Conservation (phyloP, 2,797 vertebrate species). For the Poecilia wingei region DNA sequence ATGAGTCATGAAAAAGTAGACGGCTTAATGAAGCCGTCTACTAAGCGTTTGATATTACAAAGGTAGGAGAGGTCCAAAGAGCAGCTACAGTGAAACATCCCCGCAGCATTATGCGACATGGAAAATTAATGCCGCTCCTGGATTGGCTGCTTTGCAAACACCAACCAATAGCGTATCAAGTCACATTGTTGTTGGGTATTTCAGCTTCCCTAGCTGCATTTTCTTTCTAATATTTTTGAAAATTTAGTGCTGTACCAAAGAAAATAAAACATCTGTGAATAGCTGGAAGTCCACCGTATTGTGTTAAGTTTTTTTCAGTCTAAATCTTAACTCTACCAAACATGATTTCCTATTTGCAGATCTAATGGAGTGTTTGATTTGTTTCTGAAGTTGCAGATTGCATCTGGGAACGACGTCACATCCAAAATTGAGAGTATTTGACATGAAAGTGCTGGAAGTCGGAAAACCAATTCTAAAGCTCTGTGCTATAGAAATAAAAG, state of each 20-base stretch:
- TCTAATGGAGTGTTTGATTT: not conserved
- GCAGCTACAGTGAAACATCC: not conserved
- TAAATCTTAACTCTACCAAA: not conserved
- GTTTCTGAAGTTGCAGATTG: not conserved
- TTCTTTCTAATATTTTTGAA: too few species aligned
- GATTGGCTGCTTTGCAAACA: too few species aligned
- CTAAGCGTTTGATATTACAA: not conserved
- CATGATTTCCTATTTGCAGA: not conserved
- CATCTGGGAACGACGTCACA: not conserved
- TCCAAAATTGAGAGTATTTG: not conserved
- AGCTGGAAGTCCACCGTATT: too few species aligned
- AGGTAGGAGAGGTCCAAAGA: not conserved
- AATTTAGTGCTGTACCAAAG: too few species aligned
- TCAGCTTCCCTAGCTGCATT: too few species aligned
- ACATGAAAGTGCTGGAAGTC: not conserved
- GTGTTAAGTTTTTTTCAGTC: too few species aligned
- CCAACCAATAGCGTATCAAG: too few species aligned
- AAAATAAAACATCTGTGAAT: too few species aligned
- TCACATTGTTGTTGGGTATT: too few species aligned
- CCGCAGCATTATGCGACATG: not conserved
- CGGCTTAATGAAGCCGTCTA: not conserved
- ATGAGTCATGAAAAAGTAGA: too few species aligned
- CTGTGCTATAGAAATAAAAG: not conserved
- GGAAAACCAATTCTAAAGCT: not conserved
- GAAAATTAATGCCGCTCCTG: too few species aligned